phyloP scores from a whole-genome alignment of 2,113 vertebrate genomes.

The Leucopsar rothschildi region DNA sequence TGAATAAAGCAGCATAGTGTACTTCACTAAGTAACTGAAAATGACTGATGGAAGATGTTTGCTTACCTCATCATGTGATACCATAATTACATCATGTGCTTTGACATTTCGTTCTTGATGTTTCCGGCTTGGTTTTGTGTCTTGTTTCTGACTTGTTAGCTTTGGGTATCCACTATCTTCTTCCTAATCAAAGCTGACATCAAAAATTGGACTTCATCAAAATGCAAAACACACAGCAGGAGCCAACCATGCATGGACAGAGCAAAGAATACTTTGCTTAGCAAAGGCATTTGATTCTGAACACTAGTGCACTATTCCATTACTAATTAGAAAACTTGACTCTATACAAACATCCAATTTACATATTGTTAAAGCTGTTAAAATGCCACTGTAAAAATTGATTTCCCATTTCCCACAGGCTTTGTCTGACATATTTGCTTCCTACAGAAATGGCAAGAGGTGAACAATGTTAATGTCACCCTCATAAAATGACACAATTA shows the following conservation, averaged over 20 bases:
- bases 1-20: accelerated
- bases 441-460: background rate
- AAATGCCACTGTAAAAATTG: background rate
- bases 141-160: background rate
- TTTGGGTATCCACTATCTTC: background rate
- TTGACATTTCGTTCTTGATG: background rate
- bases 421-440: background rate
- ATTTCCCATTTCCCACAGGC: background rate
- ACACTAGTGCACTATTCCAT: background rate
- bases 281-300: background rate
- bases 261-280: slow-evolving; percentile 2
- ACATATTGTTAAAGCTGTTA: background rate
- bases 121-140: background rate
- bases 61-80: background rate
- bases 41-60: background rate
- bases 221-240: background rate
- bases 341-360: background rate
- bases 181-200: background rate
- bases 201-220: background rate
- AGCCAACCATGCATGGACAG: background rate
- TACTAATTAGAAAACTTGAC: background rate
- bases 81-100: background rate
- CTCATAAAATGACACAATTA: background rate
- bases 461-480: background rate
- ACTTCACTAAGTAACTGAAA: background rate